These are phyloP conservation scores for Podarcis raffonei DNA, from an alignment of 2,113 vertebrate species.

Conservation along the genomic window DNA sequence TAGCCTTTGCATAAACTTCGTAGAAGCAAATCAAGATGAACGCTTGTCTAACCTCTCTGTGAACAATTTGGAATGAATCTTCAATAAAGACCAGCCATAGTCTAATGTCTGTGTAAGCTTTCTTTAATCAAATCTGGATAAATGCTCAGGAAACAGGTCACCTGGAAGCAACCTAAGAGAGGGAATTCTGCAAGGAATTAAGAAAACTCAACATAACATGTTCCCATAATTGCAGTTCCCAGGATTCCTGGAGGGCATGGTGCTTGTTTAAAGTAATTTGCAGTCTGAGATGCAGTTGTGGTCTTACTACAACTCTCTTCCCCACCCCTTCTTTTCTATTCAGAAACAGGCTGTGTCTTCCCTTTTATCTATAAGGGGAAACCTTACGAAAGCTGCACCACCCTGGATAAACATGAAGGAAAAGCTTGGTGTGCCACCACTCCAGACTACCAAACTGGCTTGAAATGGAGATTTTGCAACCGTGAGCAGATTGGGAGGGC, in stretches of 20 bases:
- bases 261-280: not conserved
- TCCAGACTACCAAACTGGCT: not conserved
- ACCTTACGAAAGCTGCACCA: not conserved
- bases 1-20: no score
- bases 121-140: no score
- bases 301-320: not conserved
- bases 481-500: not conserved
- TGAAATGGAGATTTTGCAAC: conserved; percentile 26
- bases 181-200: not conserved
- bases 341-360: conserved; percentile 29
- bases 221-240: not conserved
- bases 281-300: not conserved
- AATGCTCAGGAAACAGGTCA: no score
- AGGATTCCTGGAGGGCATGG: not conserved
- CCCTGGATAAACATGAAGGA: not conserved
- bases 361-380: conserved; percentile 28
- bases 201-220: not conserved
- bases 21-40: no score
- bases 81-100: not conserved
- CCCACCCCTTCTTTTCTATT: not conserved
- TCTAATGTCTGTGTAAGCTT: no score
- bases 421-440: conserved; percentile 23
- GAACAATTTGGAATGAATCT: no score
- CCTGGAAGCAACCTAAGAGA: not conserved
- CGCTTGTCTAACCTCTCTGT: no score